These are phyloP conservation scores for Phyllotreta cruciferae DNA, from an alignment of 2,888 invertebrate genomes.

Conservation along the genomic window DNA sequence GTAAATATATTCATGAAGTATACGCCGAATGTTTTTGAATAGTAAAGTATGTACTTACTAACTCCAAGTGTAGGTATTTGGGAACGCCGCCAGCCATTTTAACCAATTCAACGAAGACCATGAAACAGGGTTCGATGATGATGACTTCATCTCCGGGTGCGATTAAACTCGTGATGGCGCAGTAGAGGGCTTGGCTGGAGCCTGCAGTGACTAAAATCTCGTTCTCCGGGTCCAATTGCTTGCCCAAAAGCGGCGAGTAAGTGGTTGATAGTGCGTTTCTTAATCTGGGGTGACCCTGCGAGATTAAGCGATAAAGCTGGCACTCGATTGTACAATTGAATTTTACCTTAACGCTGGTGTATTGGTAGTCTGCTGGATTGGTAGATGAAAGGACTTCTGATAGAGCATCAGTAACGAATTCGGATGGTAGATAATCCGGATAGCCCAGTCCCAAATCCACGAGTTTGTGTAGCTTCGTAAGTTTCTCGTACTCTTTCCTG, in stretches of 20 bases:
- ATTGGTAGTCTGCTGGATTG: constrained; percentile 85
- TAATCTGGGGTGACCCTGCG: constrained; percentile 89
- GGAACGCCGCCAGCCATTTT: constrained; percentile 85
- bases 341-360: constrained; percentile 89
- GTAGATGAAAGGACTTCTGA: constrained; percentile 69
- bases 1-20: constrained; percentile 7
- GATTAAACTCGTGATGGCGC: constrained; percentile 75
- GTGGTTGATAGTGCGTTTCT: constrained; percentile 83
- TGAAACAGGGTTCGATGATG: constrained; percentile 97
- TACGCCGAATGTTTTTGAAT: too few species aligned
- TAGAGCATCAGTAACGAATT: constrained; percentile 80
- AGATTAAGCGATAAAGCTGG: constrained; percentile 47
- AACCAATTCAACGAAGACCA: constrained; percentile 96
- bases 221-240: constrained; percentile 78
- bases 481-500: constrained; percentile 90
- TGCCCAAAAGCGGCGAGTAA: constrained; percentile 79
- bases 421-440: constrained; percentile 88
- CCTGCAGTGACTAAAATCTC: constrained; percentile 91
- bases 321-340: too few species aligned
- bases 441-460: constrained; percentile 95
- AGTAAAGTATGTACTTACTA: too few species aligned
- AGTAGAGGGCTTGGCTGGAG: constrained; percentile 93
- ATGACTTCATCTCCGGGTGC: constrained; percentile 90
- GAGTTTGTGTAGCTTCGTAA: constrained; percentile 84
- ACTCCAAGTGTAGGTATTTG: constrained; percentile 84